Conservation (phyloP, 2,888 invertebrate species). For the Melieria picta region DNA sequence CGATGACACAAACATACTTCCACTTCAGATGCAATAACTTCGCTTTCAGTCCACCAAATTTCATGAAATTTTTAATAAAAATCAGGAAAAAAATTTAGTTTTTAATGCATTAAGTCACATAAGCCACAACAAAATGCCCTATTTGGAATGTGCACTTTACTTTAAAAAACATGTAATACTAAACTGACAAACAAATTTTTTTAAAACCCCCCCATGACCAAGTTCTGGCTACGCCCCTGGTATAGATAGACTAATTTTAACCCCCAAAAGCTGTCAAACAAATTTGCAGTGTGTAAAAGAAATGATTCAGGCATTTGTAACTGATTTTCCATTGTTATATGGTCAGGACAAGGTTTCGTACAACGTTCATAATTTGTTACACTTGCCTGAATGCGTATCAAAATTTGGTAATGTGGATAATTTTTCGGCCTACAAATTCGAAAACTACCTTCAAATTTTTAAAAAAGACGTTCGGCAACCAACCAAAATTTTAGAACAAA, state of each 20-base stretch:
- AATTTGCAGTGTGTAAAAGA: conserved; percentile 15
- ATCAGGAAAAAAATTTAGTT: too few species aligned
- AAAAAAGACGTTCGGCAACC: conserved; percentile 10
- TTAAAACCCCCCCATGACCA: too few species aligned
- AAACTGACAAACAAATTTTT: too few species aligned
- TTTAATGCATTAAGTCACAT: too few species aligned
- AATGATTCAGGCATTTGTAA: conserved; percentile 20
- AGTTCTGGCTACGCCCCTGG: too few species aligned
- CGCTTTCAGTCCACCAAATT: too few species aligned
- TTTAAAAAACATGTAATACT: too few species aligned
- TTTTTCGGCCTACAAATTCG: conserved; percentile 24
- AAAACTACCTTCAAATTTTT: conserved; percentile 6
- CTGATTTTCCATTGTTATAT: conserved; percentile 20
- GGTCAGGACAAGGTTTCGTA: conserved; percentile 14
- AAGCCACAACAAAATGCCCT: too few species aligned
- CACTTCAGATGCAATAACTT: too few species aligned
- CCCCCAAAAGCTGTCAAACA: conserved; percentile 12
- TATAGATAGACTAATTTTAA: not conserved
- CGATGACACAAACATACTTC: too few species aligned
- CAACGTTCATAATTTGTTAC: conserved; percentile 17
- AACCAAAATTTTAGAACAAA: conserved; percentile 24
- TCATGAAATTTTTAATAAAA: too few species aligned
- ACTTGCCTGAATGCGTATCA: conserved; percentile 11
- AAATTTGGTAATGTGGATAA: conserved; percentile 7
- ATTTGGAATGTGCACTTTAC: too few species aligned